These are phyloP conservation scores for Pyrrhosoma nymphula DNA, from an alignment of 2,888 invertebrate genomes.

Conservation along the genomic window DNA sequence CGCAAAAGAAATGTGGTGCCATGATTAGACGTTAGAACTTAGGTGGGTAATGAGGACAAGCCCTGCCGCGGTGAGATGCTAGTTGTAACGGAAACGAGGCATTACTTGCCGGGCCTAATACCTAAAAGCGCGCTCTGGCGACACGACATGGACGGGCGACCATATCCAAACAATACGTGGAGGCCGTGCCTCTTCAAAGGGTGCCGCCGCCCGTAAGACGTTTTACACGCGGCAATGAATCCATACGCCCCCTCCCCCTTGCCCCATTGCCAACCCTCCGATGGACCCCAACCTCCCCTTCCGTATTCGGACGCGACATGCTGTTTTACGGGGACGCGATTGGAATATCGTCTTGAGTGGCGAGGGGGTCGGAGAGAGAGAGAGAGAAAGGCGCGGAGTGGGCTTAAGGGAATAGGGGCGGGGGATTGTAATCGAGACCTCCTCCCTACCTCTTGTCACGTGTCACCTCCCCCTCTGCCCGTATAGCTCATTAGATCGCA, in stretches of 20 bases:
- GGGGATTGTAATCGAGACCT: no score
- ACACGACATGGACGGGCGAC: no score
- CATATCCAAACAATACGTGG: background rate
- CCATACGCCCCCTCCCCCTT: background rate
- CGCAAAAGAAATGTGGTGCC: no score
- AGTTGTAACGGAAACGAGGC: no score
- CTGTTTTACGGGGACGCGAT: background rate
- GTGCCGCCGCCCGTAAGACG: background rate
- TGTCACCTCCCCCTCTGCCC: background rate
- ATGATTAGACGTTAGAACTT: no score
- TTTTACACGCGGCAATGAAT: background rate
- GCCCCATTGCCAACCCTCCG: background rate
- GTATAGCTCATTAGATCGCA: no score
- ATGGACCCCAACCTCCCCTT: background rate
- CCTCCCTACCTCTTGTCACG: background rate
- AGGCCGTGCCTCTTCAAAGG: conserved; percentile 16
- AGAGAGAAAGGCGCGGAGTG: background rate
- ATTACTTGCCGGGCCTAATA: no score
- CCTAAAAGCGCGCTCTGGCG: no score
- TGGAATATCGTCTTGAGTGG: background rate
- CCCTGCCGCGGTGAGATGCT: no score
- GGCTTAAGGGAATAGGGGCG: no score
- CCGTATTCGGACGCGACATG: conserved; percentile 25
- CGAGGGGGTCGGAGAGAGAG: background rate
- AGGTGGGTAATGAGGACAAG: no score